A percentile compares a stretch with the other conserved stretches of the same genome.
Evolutionary conservation across 2,797 vertebrate species (phyloP).

Genomic region (Carapus acus): DNA sequence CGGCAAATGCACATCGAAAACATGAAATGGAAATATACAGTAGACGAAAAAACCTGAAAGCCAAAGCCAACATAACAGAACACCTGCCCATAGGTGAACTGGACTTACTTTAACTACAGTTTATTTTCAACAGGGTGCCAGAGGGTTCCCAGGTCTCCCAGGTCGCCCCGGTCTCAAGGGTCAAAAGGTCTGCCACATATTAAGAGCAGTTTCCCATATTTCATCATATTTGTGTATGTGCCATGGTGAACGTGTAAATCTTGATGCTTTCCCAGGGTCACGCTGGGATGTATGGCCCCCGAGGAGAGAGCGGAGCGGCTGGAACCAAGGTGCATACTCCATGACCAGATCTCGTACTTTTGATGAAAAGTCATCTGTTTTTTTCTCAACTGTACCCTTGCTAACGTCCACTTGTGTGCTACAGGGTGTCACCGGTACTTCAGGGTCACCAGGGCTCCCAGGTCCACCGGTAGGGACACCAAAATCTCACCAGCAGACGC

Average conservation of each 20-base stretch:
- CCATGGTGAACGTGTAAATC: not conserved
- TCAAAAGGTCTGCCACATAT: too few species aligned
- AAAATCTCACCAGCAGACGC: not conserved
- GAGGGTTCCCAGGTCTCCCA: slow-evolving; percentile 94
- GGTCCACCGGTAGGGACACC: slow-evolving; percentile 79
- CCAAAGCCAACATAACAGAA: too few species aligned
- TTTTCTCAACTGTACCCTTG: not conserved
- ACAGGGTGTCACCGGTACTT: slow-evolving; percentile 81
- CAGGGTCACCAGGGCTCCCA: slow-evolving; percentile 79
- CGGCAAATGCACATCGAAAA: too few species aligned
- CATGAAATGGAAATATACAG: too few species aligned
- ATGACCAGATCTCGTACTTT: not conserved
- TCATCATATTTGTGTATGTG: not conserved
- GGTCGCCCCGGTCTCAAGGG: slow-evolving; percentile 90
- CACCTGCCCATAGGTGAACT: too few species aligned
- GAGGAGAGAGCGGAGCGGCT: slow-evolving; percentile 51
- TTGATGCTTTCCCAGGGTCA: slow-evolving; percentile 54
- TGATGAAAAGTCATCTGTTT: not conserved
- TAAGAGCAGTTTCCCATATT: slow-evolving; percentile 46
- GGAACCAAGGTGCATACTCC: slow-evolving; percentile 55
- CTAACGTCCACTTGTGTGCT: slow-evolving; percentile 4
- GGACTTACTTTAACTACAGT: too few species aligned
- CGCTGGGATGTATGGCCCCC: slow-evolving; percentile 40
- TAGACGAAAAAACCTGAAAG: not conserved
- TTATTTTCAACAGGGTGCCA: slow-evolving; percentile 69